Evolutionary conservation across 2,888 invertebrate genomes (phyloP).

Genomic region (Drosophila pseudotakahashii): DNA sequence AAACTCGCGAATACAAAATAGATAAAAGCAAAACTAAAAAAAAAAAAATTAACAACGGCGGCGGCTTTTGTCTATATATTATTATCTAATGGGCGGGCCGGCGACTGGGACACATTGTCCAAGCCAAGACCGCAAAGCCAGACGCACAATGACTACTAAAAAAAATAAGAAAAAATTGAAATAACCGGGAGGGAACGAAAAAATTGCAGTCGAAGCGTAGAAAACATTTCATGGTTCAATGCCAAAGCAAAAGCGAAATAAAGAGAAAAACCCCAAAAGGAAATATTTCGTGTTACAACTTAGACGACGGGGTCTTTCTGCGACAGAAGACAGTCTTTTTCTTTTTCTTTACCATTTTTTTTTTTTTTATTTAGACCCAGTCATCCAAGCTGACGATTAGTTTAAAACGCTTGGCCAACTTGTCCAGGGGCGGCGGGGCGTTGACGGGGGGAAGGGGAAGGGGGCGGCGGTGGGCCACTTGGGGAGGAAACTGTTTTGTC

Average conservation of each 20-base stretch:
- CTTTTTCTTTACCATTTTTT: neutral
- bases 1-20: constrained; percentile 18
- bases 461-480: constrained; percentile 8
- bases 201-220: constrained; percentile 43
- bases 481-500: constrained; percentile 43
- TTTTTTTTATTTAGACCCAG: constrained; percentile 11
- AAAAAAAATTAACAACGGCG: constrained; percentile 21
- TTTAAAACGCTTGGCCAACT: constrained; percentile 37
- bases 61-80: constrained; percentile 49
- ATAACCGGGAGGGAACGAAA: constrained; percentile 27
- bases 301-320: constrained; percentile 10
- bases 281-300: constrained; percentile 33
- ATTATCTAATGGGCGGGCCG: constrained; percentile 58
- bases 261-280: constrained; percentile 7
- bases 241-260: constrained; percentile 45
- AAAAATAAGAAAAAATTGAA: neutral
- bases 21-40: constrained; percentile 2
- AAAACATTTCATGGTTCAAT: constrained; percentile 75
- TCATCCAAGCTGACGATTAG: constrained; percentile 39
- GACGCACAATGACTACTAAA: constrained; percentile 49
- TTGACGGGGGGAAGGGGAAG: neutral
- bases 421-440: neutral
- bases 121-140: constrained; percentile 40
- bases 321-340: constrained; percentile 18
- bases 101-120: constrained; percentile 35